Evolutionary conservation across 2,888 invertebrate genomes (phyloP).

Genomic region (Drosophila basisetae): DNA sequence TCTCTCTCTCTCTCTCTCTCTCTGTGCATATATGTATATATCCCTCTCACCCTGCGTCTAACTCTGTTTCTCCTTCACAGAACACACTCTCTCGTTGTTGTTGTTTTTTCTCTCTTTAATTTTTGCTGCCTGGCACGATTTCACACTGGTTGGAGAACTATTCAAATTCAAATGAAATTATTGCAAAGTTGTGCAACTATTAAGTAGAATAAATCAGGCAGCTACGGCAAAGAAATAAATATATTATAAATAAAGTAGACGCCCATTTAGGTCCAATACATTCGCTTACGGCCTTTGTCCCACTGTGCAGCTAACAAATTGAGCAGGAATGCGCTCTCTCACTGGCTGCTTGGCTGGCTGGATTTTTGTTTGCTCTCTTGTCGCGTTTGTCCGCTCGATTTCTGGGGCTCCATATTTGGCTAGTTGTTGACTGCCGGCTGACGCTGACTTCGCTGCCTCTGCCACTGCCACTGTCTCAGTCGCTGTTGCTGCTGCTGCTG

Average conservation of each 20-base stretch:
- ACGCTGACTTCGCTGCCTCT: constrained; percentile 39
- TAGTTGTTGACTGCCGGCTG: constrained; percentile 69
- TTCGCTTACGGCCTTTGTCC: neutral
- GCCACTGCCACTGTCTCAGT: constrained; percentile 2
- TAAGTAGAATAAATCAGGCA: neutral
- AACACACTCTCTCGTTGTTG: neutral
- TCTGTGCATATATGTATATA: no score
- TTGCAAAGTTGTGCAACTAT: neutral
- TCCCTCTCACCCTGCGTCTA: neutral
- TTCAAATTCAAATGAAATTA: neutral
- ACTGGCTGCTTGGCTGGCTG: constrained; percentile 24
- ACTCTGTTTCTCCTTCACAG: neutral
- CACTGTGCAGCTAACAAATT: constrained; percentile 54
- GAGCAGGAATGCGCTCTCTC: constrained; percentile 39
- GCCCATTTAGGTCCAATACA: neutral
- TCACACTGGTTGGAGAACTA: neutral
- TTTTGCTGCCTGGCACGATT: neutral
- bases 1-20: neutral
- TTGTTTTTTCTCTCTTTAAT: constrained; percentile 4
- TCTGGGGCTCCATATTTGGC: constrained; percentile 46
- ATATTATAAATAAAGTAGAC: neutral
- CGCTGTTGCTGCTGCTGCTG: neutral
- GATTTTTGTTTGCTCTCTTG: constrained; percentile 23
- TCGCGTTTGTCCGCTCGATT: constrained; percentile 32
- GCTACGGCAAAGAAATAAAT: neutral